Percentiles rank a stretch among this genome's conserved stretches.
phyloP scores from a whole-genome alignment of 2,888 invertebrate species.

The Sceliomorpha sp. region DNA sequence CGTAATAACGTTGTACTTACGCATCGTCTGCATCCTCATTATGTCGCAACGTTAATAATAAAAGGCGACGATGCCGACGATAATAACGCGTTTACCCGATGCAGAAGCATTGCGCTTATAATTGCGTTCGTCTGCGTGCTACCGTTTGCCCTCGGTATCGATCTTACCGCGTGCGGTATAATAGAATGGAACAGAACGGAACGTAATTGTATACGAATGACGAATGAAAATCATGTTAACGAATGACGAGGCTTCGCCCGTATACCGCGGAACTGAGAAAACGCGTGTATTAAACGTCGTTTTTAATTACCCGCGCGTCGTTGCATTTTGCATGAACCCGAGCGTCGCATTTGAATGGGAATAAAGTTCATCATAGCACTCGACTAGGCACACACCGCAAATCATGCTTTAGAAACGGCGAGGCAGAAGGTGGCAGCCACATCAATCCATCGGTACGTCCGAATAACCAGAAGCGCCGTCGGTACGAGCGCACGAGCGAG shows the following conservation, averaged over 20 bases:
- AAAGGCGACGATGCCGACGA: background rate
- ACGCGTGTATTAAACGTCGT: too few relatives aligned
- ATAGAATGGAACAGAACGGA: slow-evolving; percentile 18
- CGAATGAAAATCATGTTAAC: slow-evolving; percentile 12
- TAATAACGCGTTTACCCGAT: slow-evolving; percentile 2
- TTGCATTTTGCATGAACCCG: too few relatives aligned
- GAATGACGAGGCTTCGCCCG: background rate
- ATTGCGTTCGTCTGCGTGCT: slow-evolving; percentile 4
- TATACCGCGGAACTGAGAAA: too few relatives aligned
- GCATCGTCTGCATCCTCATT: background rate
- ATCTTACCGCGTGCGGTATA: slow-evolving; percentile 11
- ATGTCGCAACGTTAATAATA: background rate
- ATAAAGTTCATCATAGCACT: slow-evolving; percentile 24
- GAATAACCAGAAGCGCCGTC: slow-evolving; percentile 37
- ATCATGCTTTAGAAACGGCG: slow-evolving; percentile 33
- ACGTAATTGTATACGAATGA: slow-evolving; percentile 27
- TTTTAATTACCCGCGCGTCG: too few relatives aligned
- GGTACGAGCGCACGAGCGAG: too few relatives aligned
- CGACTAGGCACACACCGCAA: slow-evolving; percentile 36
- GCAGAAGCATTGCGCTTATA: slow-evolving; percentile 5
- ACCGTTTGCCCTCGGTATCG: slow-evolving; percentile 18
- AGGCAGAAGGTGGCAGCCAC: slow-evolving; percentile 25
- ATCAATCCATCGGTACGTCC: slow-evolving; percentile 42
- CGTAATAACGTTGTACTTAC: too few relatives aligned
- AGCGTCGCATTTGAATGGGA: slow-evolving; percentile 38